Evolutionary conservation across 2,888 invertebrate genomes (phyloP), one percentile per base, ranked within the genome.

Genomic region (Allacma fusca): DNA sequence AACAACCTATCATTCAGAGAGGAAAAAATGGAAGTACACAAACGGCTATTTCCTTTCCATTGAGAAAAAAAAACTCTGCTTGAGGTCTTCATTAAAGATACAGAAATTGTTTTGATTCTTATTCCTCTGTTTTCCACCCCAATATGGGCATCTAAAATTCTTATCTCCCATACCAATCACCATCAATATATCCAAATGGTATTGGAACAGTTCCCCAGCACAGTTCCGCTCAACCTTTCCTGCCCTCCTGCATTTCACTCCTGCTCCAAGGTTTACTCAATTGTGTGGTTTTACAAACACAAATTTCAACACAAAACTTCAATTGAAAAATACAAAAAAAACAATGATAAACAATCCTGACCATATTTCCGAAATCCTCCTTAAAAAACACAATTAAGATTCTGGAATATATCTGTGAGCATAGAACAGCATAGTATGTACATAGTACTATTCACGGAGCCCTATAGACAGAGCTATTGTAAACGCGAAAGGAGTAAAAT

Each of bases 81-180:
- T 77, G 77, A 77, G 73, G 73, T 77, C 77, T 77, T 77, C 77
- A 77, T 77, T 77, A 77, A 62, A 62, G 26, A 73, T 72, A 72
- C 72, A 72, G 72, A 72, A 59, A 50, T 50, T 28, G 23, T 59
- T 59, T 72, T 72, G 57, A 29, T 72, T 34, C 29, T 72, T 43
- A 43, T n/a, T 50, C 28, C 29, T 28, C 7, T 16, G 2, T 65
- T 21, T 70, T 50, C 40, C 50, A 69, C 12, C 40, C 28, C 50
- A 50, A 50, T 50, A 50, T 50, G 50, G 50, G 50, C 50, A 50
- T 50, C n/a, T n/a, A 5, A 50, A 50, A 50, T n/a, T 50, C 7
- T n/a, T 50, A 50, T 50, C 50, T 50, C 50, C n/a, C 50, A 19
- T 19, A 5, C n/a, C 50, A 50, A 19, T 50, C 16, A 13, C 19